Conservation (phyloP, 1,140 invertebrate species). For the Odontomachus brunneus region DNA sequence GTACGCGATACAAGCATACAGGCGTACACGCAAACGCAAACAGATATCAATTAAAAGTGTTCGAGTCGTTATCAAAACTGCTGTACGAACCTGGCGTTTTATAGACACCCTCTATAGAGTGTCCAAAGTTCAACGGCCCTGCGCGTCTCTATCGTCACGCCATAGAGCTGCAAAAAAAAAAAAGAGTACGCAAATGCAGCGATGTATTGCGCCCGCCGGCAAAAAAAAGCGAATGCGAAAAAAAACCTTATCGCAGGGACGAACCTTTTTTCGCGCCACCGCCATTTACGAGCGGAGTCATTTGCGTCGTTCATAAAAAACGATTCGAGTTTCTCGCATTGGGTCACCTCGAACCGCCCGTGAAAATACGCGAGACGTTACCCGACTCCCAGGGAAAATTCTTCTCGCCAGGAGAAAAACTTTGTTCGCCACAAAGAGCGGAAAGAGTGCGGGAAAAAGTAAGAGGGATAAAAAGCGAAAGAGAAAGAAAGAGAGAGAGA, state of each 20-base stretch:
- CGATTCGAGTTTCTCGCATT: conserved; percentile 58
- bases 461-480: background rate
- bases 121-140: conserved; percentile 54
- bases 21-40: conserved; percentile 12
- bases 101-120: conserved; percentile 15
- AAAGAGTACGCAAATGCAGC: conserved; percentile 54
- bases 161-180: conserved; percentile 41
- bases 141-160: conserved; percentile 46
- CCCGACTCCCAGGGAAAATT: conserved; percentile 66
- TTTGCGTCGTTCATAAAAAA: conserved; percentile 66
- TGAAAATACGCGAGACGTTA: conserved; percentile 67
- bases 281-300: conserved; percentile 53
- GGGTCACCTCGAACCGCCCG: conserved; percentile 50
- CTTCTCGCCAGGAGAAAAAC: conserved; percentile 67
- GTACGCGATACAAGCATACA: background rate
- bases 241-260: conserved; percentile 64
- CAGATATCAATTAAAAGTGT: conserved; percentile 33
- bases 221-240: conserved; percentile 30
- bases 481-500: conserved; percentile 1
- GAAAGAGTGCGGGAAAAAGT: background rate
- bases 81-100: conserved; percentile 14
- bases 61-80: conserved; percentile 36
- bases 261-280: conserved; percentile 60
- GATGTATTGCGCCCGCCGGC: conserved; percentile 54
- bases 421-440: conserved; percentile 53